Evolutionary conservation across 2,888 invertebrate genomes (phyloP).

Genomic region (Dexiosoma caninum): DNA sequence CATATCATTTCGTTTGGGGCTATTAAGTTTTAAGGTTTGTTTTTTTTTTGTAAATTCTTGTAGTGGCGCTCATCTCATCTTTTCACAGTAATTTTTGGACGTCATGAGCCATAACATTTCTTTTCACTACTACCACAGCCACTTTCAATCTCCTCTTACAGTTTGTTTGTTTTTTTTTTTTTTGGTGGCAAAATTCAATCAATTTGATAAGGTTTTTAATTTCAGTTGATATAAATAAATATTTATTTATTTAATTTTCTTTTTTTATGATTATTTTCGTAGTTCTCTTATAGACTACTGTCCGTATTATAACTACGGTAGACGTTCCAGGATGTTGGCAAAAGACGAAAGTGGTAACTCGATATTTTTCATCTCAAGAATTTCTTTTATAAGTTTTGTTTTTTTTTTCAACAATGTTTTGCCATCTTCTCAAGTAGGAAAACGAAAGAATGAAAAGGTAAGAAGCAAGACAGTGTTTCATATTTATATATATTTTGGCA

Average conservation of each 20-base stretch:
- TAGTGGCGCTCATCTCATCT: neutral
- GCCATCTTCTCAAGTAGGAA: neutral
- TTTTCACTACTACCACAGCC: neutral
- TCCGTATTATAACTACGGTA: constrained; percentile 9
- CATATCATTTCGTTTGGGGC: constrained; percentile 30
- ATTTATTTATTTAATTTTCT: neutral
- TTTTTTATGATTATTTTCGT: neutral
- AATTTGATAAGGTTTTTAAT: constrained; percentile 58
- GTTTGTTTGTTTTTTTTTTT: neutral
- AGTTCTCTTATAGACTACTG: neutral
- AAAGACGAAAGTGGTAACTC: constrained; percentile 49
- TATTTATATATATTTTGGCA: constrained; percentile 25
- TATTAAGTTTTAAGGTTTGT: constrained; percentile 44
- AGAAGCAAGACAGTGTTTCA: constrained; percentile 4
- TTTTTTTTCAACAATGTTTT: neutral
- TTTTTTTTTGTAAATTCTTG: constrained; percentile 9
- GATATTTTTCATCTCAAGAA: constrained; percentile 46
- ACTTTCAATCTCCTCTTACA: neutral
- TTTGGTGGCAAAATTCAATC: constrained; percentile 59
- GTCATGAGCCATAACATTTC: neutral
- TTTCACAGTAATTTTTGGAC: constrained; percentile 14
- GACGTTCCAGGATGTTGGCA: constrained; percentile 39
- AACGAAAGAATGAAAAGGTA: neutral
- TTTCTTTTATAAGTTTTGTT: constrained; percentile 8
- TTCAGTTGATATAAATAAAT: constrained; percentile 15